A percentile compares a stretch with the other conserved stretches of the same genome.
Evolutionary conservation across 2,113 vertebrate genomes (phyloP).

Genomic region (Channa maculata): DNA sequence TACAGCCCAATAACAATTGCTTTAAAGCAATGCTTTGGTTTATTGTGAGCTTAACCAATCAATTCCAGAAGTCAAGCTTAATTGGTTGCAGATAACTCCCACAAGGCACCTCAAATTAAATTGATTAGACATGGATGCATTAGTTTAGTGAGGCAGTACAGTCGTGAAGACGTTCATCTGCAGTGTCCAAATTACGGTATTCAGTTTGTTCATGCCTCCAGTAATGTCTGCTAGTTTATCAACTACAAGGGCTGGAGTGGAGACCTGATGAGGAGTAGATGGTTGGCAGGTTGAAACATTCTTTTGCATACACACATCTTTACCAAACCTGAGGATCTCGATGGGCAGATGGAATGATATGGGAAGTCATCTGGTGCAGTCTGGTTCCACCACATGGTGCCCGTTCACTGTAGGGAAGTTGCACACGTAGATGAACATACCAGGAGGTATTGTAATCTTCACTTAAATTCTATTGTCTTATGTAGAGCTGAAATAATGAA

Average conservation of each 20-base stretch:
- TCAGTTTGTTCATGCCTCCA: not conserved
- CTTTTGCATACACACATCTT: not conserved
- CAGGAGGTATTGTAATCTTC: not conserved
- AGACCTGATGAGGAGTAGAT: constrained; percentile 6
- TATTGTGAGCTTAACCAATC: constrained; percentile 62
- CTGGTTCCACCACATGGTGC: constrained; percentile 11
- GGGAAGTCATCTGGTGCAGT: constrained; percentile 34
- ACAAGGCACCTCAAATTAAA: constrained; percentile 27
- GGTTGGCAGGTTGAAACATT: not conserved
- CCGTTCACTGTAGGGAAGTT: not conserved
- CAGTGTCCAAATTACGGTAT: not conserved
- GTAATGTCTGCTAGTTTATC: constrained; percentile 12
- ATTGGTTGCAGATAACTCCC: constrained; percentile 38
- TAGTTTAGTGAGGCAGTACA: not conserved
- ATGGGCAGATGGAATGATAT: constrained; percentile 37
- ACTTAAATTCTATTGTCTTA: no score
- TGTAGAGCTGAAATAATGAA: not conserved
- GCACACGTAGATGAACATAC: not conserved
- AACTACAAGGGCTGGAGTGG: not conserved
- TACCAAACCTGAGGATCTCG: not conserved
- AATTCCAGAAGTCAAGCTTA: constrained; percentile 36
- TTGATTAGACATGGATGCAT: constrained; percentile 33
- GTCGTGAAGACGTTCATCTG: not conserved
- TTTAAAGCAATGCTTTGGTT: constrained; percentile 34
- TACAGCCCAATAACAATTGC: constrained; percentile 6